Percentiles rank a stretch among this genome's conserved stretches.
phyloP scores from a whole-genome alignment of 2,888 invertebrate genomes.

The Amphimallon solstitiale region DNA sequence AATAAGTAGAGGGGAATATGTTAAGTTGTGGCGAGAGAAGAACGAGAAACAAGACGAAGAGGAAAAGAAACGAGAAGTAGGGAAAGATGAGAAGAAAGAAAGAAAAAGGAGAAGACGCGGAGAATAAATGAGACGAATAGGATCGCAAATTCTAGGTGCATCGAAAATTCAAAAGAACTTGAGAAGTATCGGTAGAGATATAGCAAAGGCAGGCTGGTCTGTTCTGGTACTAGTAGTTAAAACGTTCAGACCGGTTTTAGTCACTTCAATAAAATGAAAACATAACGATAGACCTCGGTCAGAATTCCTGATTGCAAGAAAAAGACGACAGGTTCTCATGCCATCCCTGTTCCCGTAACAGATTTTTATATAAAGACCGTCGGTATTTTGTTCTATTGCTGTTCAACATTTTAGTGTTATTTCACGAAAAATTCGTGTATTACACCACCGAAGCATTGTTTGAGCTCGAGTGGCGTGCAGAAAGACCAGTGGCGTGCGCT shows the following conservation, averaged over 20 bases:
- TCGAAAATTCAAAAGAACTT: conserved; percentile 30
- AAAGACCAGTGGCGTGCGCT: conserved; percentile 19
- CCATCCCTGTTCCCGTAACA: conserved; percentile 17
- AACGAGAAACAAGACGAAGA: background rate
- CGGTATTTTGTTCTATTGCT: conserved; percentile 27
- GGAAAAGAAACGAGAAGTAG: background rate
- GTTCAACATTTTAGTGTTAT: conserved; percentile 29
- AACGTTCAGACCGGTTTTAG: conserved; percentile 29
- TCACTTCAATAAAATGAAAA: conserved; percentile 31
- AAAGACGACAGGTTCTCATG: background rate
- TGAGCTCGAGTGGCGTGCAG: background rate
- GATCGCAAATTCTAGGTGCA: conserved; percentile 30
- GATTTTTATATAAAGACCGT: conserved; percentile 24
- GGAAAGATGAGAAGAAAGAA: background rate
- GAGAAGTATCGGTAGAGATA: conserved; percentile 29
- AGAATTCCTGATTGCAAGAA: conserved; percentile 24
- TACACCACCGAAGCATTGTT: background rate
- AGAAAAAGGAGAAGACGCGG: background rate
- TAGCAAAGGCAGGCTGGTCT: conserved; percentile 8
- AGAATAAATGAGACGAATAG: conserved; percentile 21
- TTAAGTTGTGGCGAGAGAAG: background rate
- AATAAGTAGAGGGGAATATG: conserved; percentile 3
- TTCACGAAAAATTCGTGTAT: conserved; percentile 29
- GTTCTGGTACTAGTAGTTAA: conserved; percentile 25
- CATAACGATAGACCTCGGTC: conserved; percentile 26